A percentile compares a stretch with the other conserved stretches of the same genome.
Evolutionary conservation across 2,797 vertebrate species (phyloP).

Genomic region (Acipenser transmontanus): DNA sequence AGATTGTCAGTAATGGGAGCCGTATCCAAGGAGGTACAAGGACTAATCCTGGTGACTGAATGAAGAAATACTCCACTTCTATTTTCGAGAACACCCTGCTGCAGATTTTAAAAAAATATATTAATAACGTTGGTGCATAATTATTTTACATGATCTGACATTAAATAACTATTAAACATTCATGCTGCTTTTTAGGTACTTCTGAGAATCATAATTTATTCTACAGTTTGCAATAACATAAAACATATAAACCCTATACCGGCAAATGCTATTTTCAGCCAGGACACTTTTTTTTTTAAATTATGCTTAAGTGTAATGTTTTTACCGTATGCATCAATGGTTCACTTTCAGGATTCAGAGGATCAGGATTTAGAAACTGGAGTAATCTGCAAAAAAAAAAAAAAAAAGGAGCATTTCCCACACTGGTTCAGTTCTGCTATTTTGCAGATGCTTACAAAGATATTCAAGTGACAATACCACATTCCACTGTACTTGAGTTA

Average conservation of each 20-base stretch:
- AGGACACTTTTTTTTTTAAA: no score
- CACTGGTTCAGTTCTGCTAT: no score
- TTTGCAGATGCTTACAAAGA: no score
- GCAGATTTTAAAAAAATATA: no score
- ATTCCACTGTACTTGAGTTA: no score
- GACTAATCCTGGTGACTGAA: slow-evolving; percentile 45
- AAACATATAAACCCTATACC: background rate
- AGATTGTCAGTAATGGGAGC: slow-evolving; percentile 64
- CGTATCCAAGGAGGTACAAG: slow-evolving; percentile 55
- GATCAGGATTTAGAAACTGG: slow-evolving; percentile 56
- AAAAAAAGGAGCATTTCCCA: background rate
- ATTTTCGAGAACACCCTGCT: background rate
- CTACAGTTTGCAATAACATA: background rate
- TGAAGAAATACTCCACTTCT: slow-evolving; percentile 39
- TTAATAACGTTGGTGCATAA: no score
- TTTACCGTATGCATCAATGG: slow-evolving; percentile 24
- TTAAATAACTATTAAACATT: no score
- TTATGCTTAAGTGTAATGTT: background rate
- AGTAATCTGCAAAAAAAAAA: slow-evolving; percentile 41
- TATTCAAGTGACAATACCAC: no score
- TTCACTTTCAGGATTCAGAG: slow-evolving; percentile 31
- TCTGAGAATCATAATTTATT: no score
- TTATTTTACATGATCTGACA: no score
- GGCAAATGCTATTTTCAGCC: no score
- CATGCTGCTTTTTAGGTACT: no score